Conservation (phyloP, 1,140 invertebrate genomes). For the Archegozetes longisetosus region DNA sequence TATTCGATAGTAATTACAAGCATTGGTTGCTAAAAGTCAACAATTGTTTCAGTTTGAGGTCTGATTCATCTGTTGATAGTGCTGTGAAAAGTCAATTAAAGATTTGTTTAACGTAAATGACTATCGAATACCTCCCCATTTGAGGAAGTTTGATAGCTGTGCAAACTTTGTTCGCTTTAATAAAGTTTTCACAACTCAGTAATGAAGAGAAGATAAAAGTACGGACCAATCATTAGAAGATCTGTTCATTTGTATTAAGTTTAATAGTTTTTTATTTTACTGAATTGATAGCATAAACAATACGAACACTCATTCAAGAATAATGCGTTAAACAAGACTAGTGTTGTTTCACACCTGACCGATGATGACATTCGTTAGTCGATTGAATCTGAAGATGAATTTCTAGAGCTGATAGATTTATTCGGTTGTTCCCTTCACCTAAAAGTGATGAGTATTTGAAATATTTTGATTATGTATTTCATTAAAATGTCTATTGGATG, state of each 20-base stretch:
- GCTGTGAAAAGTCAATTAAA: constrained; percentile 55
- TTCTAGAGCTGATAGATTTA: constrained; percentile 49
- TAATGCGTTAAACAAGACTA: constrained; percentile 15
- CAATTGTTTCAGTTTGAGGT: constrained; percentile 80
- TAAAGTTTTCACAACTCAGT: background rate
- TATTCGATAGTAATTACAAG: constrained; percentile 41
- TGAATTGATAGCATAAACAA: background rate
- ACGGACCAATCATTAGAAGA: background rate
- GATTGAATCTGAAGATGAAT: constrained; percentile 79
- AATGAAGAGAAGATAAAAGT: constrained; percentile 40
- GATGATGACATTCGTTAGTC: constrained; percentile 77
- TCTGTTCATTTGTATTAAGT: background rate
- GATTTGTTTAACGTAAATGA: constrained; percentile 82
- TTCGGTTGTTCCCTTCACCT: constrained; percentile 80
- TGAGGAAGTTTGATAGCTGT: constrained; percentile 27
- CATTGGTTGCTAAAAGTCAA: constrained; percentile 94
- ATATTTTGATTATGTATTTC: constrained; percentile 64
- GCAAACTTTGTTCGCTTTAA: constrained; percentile 22
- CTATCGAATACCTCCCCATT: constrained; percentile 49
- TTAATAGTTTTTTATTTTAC: too few species aligned
- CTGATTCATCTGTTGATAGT: constrained; percentile 76
- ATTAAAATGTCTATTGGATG: constrained; percentile 87
- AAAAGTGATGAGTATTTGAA: constrained; percentile 62
- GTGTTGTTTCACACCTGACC: constrained; percentile 59
- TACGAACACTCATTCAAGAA: background rate